Percentiles rank a stretch among this genome's conserved stretches.
phyloP scores from a whole-genome alignment of 2,113 vertebrate species.

The Chaetodon trifascialis region DNA sequence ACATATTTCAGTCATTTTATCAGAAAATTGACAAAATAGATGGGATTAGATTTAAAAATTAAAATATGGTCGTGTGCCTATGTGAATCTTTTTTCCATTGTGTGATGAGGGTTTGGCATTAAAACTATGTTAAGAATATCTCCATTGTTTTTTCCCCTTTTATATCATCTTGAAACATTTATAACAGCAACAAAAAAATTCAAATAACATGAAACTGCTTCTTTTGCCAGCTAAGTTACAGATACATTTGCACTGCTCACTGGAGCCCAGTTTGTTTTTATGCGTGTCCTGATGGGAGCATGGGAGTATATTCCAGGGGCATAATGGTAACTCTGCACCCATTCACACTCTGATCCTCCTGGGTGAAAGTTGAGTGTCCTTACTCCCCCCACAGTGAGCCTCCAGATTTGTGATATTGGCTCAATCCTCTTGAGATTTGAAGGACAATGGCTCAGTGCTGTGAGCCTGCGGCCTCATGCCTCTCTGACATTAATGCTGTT shows the following conservation, averaged over 20 bases:
- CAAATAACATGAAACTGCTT: neutral
- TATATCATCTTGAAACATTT: conserved; percentile 15
- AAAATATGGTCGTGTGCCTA: neutral
- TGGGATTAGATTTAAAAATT: neutral
- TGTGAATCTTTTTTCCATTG: neutral
- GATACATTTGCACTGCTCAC: neutral
- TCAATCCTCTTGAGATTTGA: conserved; percentile 61
- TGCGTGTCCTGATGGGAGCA: conserved; percentile 19
- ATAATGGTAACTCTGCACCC: conserved; percentile 65
- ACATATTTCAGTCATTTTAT: conserved; percentile 13
- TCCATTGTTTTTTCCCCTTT: neutral
- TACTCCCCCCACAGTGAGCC: conserved; percentile 31
- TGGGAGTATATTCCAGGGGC: conserved; percentile 53
- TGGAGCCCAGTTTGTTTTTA: neutral
- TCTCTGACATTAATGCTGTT: conserved; percentile 53
- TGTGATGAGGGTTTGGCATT: conserved; percentile 4
- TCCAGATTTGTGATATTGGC: conserved; percentile 62
- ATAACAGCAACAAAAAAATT: neutral
- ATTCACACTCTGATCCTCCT: conserved; percentile 71
- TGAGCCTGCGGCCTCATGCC: conserved; percentile 40
- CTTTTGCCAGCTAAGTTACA: neutral
- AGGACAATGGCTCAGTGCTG: conserved; percentile 62
- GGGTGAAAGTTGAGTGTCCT: conserved; percentile 76
- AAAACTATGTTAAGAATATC: neutral
- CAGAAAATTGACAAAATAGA: conserved; percentile 16